A percentile compares a stretch with the other conserved stretches of the same genome.
phyloP scores from a whole-genome alignment of 2,113 vertebrate species.

The Lucifuga dentata region DNA sequence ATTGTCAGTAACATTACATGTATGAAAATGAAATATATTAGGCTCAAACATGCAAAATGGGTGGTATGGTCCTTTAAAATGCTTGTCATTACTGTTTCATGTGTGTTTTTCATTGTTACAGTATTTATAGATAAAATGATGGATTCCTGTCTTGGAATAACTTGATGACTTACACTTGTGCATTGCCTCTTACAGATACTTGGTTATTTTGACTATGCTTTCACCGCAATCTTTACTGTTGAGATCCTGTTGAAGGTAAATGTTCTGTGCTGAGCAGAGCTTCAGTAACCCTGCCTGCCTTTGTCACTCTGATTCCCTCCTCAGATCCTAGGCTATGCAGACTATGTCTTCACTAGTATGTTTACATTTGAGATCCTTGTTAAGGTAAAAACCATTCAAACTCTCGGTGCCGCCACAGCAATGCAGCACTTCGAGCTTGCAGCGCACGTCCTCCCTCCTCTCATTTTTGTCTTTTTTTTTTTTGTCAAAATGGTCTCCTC shows the following conservation, averaged over 20 bases:
- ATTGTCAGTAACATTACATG: no score
- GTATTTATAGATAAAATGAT: conserved; percentile 4
- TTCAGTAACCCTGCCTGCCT: conserved; percentile 75
- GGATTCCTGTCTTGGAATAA: conserved; percentile 46
- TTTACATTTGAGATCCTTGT: conserved; percentile 98
- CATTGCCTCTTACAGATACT: conserved; percentile 96
- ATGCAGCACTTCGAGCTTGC: conserved; percentile 71
- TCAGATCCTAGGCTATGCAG: conserved; percentile 96
- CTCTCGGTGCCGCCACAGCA: no score
- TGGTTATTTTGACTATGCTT: conserved; percentile 99
- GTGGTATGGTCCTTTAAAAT: no score
- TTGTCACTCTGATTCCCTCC: conserved; percentile 88
- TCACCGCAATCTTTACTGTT: conserved; percentile 99
- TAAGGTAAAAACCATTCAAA: conserved; percentile 87
- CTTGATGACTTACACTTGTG: conserved; percentile 70
- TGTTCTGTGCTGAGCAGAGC: conserved; percentile 71
- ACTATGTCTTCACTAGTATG: conserved; percentile 98
- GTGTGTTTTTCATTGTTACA: conserved; percentile 12
- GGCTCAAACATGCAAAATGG: no score
- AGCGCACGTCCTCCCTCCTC: conserved; percentile 79
- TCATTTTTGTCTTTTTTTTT: conserved; percentile 45
- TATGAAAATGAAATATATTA: no score
- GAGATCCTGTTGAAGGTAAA: conserved; percentile 99
- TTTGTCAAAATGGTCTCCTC: conserved; percentile 35
- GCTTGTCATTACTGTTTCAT: no score